Evolutionary conservation across 2,797 vertebrate species (phyloP).

Genomic region (Melanotaenia maccullochi): DNA sequence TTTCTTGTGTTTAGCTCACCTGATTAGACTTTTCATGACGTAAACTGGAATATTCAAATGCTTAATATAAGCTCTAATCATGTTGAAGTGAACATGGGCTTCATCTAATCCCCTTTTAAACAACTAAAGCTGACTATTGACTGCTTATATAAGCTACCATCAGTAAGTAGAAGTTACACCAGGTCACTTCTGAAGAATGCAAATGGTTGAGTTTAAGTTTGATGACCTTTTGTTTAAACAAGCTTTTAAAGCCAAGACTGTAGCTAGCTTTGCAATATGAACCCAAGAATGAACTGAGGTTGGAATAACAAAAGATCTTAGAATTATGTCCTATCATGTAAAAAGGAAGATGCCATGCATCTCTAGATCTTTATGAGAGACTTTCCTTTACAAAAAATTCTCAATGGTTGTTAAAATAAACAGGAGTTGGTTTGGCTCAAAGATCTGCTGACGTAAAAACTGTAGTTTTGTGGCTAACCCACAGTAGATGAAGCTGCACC

Average conservation of each 20-base stretch:
- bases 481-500: slow-evolving; percentile 51
- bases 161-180: slow-evolving; percentile 43
- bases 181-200: slow-evolving; percentile 19
- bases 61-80: slow-evolving; percentile 28
- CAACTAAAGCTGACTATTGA: slow-evolving; percentile 43
- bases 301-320: slow-evolving; percentile 65
- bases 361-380: slow-evolving; percentile 42
- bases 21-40: slow-evolving; percentile 10
- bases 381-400: slow-evolving; percentile 46
- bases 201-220: slow-evolving; percentile 3
- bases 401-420: slow-evolving; percentile 71
- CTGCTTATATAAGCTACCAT: slow-evolving; percentile 46
- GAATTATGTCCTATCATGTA: slow-evolving; percentile 21
- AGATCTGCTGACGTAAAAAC: slow-evolving; percentile 68
- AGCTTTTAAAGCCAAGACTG: slow-evolving; percentile 66
- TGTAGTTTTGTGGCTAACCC: slow-evolving; percentile 52
- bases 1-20: background rate
- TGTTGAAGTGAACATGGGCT: slow-evolving; percentile 54
- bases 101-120: slow-evolving; percentile 58
- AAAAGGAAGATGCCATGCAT: slow-evolving; percentile 31
- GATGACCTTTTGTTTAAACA: slow-evolving; percentile 44
- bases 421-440: slow-evolving; percentile 65
- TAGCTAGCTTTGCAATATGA: slow-evolving; percentile 66
- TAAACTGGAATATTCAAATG: slow-evolving; percentile 36
- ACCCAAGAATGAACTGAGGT: slow-evolving; percentile 63